These are phyloP conservation scores for Aplysina aerophoba DNA, from an alignment of 37 sponge, comb jelly and placozoan species.

Conservation along the genomic window DNA sequence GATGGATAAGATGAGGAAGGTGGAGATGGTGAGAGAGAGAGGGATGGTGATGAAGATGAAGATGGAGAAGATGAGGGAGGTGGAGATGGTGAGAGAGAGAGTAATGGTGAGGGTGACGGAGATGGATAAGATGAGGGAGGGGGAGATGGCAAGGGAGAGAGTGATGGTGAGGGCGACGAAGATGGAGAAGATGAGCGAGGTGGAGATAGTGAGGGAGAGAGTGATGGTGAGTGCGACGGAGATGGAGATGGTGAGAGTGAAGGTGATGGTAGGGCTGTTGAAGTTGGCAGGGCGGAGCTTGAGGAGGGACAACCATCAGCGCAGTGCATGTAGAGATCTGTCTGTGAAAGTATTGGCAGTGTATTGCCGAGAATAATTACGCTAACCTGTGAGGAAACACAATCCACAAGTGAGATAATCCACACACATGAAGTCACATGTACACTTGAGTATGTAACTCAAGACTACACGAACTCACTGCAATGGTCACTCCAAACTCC, in stretches of 20 bases:
- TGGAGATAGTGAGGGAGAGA: constrained; percentile 1
- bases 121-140: background rate
- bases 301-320: background rate
- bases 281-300: background rate
- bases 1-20: background rate
- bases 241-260: constrained; percentile 3
- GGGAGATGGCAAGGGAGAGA: background rate
- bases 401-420: too few relatives aligned
- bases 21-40: background rate
- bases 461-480: too few relatives aligned
- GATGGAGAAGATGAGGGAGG: too few relatives aligned
- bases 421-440: too few relatives aligned
- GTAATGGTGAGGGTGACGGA: background rate
- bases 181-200: background rate
- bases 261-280: background rate
- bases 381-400: too few relatives aligned
- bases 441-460: too few relatives aligned
- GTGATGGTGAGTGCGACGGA: constrained; percentile 1
- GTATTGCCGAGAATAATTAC: too few relatives aligned
- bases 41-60: constrained; percentile 27
- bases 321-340: background rate
- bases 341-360: too few relatives aligned
- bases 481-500: too few relatives aligned
- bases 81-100: too few relatives aligned
- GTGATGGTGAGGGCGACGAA: background rate